phyloP scores from a whole-genome alignment of 2,113 vertebrate genomes.

The Aramus guarauna region DNA sequence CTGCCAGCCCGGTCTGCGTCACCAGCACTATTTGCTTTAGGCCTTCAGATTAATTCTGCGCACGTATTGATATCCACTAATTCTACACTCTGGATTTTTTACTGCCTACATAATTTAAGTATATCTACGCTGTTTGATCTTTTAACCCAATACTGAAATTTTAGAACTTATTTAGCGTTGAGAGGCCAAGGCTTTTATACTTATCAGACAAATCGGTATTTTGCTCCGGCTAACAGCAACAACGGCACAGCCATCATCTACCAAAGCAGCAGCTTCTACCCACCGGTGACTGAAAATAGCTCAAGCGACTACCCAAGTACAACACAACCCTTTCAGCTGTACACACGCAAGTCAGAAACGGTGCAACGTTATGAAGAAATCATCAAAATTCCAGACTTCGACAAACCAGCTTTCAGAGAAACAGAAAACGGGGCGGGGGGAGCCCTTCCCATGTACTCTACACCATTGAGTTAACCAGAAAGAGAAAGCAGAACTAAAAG shows the following conservation, averaged over 20 bases:
- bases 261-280: not conserved
- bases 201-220: not conserved
- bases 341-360: not conserved
- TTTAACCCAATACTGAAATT: not conserved
- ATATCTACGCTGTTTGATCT: not conserved
- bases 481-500: slow-evolving; percentile 32
- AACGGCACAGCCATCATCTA: not conserved
- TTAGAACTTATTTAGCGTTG: not conserved
- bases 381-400: not conserved
- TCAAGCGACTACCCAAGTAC: rapidly evolving
- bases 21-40: not conserved
- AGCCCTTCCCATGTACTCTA: not conserved
- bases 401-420: slow-evolving; percentile 31
- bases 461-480: not conserved
- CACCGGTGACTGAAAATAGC: not conserved
- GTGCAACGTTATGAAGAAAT: not conserved
- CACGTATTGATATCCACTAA: not conserved
- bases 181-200: not conserved
- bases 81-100: not conserved
- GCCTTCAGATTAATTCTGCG: not conserved
- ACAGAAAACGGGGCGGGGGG: not conserved
- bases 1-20: not conserved
- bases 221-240: not conserved
- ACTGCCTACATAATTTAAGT: not conserved
- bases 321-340: not conserved